Evolutionary conservation across 1,140 invertebrate genomes (phyloP), one percentile per base, ranked within the genome.

Genomic region (Artemia franciscana): DNA sequence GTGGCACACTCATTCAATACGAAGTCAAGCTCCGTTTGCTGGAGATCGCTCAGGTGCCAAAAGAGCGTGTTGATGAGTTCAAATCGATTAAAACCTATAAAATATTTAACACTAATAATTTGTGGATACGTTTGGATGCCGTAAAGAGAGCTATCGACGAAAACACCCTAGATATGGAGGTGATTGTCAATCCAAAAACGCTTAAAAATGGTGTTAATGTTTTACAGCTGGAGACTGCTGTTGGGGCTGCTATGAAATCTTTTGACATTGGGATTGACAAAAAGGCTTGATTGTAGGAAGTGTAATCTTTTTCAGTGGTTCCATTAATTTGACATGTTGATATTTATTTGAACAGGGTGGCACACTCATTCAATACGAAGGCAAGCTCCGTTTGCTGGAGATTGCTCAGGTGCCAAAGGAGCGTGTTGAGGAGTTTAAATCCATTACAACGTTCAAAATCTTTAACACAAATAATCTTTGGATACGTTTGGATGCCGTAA

Each of bases 381-480:
- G 91, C 67, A 94, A 96, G 73, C 74, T 98, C 24, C 76, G 93
- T 62, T 76, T 99, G 24, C 78, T 99, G n/a, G 96, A 99, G 82
- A 96, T 98, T 64, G 95, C 96, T 5, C 96, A 99, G 80, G 96
- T 99, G 2, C 94, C 96, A 0, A 91, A 89, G 70, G 91, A 98
- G 68, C 88, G 96, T 71, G 82, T 93, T 2, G 93, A 98, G 73
- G 94, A 97, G 70, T 98, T 98, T 70, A 98, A 98, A 78, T 96
- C 91, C 24, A 86, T 98, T 5, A 93, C 90, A 71, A 96, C 90
- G 65, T 98, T 98, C 73, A 95, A 95, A 76, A 98, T 96, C 72
- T 99, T 99, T 78, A 99, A 99, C 72, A 99, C 96, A 0, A 99
- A 99, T 72, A 99, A 98, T 71, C 75, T 99, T 60, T 99, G 96